These are phyloP conservation scores for Xenopus tropicalis DNA, from an alignment of 2,113 vertebrate species.

Conservation along the genomic window DNA sequence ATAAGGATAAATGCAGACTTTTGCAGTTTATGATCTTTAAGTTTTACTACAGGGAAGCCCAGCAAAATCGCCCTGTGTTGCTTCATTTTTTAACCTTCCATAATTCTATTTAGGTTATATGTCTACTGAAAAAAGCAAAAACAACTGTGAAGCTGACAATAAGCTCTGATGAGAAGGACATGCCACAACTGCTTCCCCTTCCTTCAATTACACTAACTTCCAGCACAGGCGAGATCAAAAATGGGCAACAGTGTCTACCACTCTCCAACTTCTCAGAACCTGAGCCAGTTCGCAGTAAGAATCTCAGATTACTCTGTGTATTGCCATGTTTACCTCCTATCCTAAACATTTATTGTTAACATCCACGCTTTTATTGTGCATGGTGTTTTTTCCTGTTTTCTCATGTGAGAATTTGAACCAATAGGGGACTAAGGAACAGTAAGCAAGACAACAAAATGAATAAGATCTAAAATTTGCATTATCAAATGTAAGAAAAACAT, in stretches of 20 bases:
- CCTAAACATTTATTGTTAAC: too few species aligned
- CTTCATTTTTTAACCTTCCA: background rate
- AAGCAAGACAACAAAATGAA: too few species aligned
- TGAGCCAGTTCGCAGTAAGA: constrained; percentile 74
- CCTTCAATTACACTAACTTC: constrained; percentile 41
- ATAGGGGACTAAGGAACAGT: too few species aligned
- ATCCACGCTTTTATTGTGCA: too few species aligned
- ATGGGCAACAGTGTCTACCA: constrained; percentile 46
- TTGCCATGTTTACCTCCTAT: background rate
- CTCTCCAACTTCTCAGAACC: constrained; percentile 59
- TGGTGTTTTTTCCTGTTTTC: too few species aligned
- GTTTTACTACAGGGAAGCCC: too few species aligned
- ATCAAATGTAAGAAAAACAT: too few species aligned
- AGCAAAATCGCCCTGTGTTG: too few species aligned
- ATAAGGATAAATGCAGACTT: too few species aligned
- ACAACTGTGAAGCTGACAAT: constrained; percentile 71
- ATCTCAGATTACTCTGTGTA: background rate
- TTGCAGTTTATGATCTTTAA: too few species aligned
- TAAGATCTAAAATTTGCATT: too few species aligned
- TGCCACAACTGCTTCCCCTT: constrained; percentile 34
- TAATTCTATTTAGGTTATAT: constrained; percentile 65
- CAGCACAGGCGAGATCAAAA: constrained; percentile 51
- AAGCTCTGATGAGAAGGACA: constrained; percentile 56
- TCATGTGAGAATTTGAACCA: too few species aligned
- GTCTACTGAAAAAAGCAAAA: constrained; percentile 69